Conservation (phyloP, 2,888 invertebrate species). For the Machimus rusticus region DNA sequence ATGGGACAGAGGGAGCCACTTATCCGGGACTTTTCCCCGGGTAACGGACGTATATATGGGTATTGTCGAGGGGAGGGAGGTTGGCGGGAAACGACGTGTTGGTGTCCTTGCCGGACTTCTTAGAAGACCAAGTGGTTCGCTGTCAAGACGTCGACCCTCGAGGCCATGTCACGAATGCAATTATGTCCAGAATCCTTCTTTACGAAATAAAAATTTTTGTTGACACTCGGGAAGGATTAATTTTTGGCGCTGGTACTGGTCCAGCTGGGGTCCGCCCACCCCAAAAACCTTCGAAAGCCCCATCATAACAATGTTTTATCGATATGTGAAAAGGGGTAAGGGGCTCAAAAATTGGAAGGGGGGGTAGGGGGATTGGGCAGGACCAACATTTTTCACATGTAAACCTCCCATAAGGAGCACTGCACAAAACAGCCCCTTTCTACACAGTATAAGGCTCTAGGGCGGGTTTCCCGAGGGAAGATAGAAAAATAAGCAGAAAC, state of each 20-base stretch:
- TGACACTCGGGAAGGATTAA: conserved; percentile 36
- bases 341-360: neutral
- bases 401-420: neutral
- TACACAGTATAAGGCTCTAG: neutral
- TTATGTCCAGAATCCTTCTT: conserved; percentile 34
- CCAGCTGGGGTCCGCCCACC: neutral
- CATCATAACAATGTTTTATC: conserved; percentile 24
- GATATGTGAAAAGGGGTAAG: neutral
- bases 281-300: neutral
- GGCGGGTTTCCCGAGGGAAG: neutral
- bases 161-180: conserved; percentile 32
- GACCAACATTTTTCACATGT: conserved; percentile 11
- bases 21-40: neutral
- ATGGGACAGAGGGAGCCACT: neutral
- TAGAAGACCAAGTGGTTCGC: conserved; percentile 20
- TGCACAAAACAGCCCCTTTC: neutral
- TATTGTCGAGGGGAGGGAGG: neutral
- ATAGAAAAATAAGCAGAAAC: conserved; percentile 7
- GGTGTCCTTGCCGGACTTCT: neutral
- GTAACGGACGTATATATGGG: neutral
- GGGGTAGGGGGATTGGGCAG: neutral
- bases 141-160: conserved; percentile 17
- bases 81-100: neutral
- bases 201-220: conserved; percentile 30
- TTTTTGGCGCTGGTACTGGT: conserved; percentile 17